These are phyloP conservation scores for Haemorhous mexicanus DNA, from an alignment of 2,113 vertebrate genomes.

Conservation along the genomic window DNA sequence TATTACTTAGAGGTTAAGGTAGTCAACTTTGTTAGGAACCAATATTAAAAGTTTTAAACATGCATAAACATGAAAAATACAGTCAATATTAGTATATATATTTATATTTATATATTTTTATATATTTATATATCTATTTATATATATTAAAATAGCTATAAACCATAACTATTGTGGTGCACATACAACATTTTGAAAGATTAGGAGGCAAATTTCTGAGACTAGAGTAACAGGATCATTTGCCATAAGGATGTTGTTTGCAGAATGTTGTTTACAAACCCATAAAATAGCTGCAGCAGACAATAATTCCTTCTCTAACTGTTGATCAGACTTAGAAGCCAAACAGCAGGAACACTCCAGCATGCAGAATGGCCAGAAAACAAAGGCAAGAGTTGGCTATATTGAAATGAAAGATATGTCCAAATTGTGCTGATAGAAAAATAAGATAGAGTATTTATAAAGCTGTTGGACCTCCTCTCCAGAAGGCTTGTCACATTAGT, in stretches of 20 bases:
- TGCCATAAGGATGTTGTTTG: neutral
- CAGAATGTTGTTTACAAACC: neutral
- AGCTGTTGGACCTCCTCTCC: neutral
- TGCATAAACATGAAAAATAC: neutral
- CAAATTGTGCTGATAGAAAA: neutral
- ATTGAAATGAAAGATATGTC: neutral
- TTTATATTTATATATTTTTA: neutral
- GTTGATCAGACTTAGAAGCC: neutral
- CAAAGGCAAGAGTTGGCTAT: neutral
- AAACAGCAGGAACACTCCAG: neutral
- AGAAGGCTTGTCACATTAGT: neutral
- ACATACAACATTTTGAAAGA: conserved; percentile 27
- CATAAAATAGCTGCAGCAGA: neutral
- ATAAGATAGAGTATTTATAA: neutral
- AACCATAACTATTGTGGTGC: neutral
- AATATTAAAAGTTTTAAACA: neutral
- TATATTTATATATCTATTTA: too few relatives aligned
- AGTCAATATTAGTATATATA: neutral
- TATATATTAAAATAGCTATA: neutral
- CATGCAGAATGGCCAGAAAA: neutral
- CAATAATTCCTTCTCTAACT: neutral
- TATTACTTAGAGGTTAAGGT: neutral
- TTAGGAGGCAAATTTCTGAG: conserved; percentile 36
- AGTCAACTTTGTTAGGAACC: neutral
- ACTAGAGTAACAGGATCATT: conserved; percentile 44